Evolutionary conservation across 2,797 vertebrate genomes (phyloP).

Genomic region (Labroides dimidiatus): DNA sequence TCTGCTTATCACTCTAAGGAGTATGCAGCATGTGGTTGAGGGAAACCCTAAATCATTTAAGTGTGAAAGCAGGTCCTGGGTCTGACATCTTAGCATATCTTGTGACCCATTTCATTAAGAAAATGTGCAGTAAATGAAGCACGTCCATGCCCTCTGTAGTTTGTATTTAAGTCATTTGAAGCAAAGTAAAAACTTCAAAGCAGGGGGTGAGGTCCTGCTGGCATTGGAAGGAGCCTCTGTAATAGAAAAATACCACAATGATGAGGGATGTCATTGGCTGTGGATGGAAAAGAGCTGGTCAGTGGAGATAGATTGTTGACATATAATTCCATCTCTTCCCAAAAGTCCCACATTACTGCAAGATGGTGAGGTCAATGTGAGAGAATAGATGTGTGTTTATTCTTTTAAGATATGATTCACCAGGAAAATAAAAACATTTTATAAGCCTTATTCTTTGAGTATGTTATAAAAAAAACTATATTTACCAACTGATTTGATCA

Average conservation of each 20-base stretch:
- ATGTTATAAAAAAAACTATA: not conserved
- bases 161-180: not conserved
- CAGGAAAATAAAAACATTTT: not conserved
- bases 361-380: slow-evolving; percentile 66
- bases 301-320: slow-evolving; percentile 41
- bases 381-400: slow-evolving; percentile 41
- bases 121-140: not conserved
- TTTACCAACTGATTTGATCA: not conserved
- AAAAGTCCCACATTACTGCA: slow-evolving; percentile 67
- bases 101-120: not conserved
- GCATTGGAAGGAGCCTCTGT: slow-evolving; percentile 19
- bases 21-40: slow-evolving; percentile 5
- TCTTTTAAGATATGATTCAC: slow-evolving; percentile 17
- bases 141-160: not conserved
- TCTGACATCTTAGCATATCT: not conserved
- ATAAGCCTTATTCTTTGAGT: not conserved
- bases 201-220: not conserved
- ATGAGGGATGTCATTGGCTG: slow-evolving; percentile 29
- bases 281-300: slow-evolving; percentile 43
- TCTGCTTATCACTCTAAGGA: slow-evolving; percentile 3
- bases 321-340: slow-evolving; percentile 53
- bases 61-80: not conserved
- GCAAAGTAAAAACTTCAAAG: not conserved
- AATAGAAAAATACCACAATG: slow-evolving; percentile 41
- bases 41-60: not conserved